Conservation (phyloP, 2,797 vertebrate species). For the Scolopax rusticola region DNA sequence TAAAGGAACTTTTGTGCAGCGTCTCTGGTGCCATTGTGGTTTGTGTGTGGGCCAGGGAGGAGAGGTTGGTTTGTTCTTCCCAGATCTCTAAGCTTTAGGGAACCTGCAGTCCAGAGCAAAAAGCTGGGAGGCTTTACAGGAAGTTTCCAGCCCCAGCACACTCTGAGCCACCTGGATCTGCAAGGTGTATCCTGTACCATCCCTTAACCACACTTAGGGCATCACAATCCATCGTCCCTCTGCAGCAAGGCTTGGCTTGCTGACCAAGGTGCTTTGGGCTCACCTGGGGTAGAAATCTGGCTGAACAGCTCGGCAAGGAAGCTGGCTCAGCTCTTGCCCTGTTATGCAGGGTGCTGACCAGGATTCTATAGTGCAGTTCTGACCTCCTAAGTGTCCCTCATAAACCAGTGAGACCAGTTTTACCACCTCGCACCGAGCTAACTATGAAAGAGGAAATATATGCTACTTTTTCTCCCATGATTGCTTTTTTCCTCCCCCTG, state of each 20-base stretch:
- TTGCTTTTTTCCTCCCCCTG: background rate
- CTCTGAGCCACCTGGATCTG: background rate
- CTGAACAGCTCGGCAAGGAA: background rate
- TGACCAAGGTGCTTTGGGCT: background rate
- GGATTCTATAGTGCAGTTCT: background rate
- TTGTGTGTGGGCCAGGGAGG: background rate
- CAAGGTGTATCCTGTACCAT: background rate
- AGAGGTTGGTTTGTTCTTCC: background rate
- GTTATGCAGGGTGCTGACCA: background rate
- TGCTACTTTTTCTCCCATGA: background rate
- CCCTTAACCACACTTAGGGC: background rate
- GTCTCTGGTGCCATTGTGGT: background rate
- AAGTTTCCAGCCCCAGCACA: background rate
- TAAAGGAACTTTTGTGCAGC: slow-evolving; percentile 14
- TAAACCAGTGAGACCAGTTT: slow-evolving; percentile 62
- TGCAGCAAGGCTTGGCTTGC: background rate
- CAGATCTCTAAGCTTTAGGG: background rate
- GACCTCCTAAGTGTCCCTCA: slow-evolving; percentile 32
- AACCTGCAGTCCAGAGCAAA: background rate
- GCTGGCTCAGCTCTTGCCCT: background rate
- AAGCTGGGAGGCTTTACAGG: background rate
- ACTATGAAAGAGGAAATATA: background rate
- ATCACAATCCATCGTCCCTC: background rate
- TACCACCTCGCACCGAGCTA: background rate
- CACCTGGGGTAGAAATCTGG: background rate